Conservation (phyloP, 2,888 invertebrate species). For the Cheilosia soror region DNA sequence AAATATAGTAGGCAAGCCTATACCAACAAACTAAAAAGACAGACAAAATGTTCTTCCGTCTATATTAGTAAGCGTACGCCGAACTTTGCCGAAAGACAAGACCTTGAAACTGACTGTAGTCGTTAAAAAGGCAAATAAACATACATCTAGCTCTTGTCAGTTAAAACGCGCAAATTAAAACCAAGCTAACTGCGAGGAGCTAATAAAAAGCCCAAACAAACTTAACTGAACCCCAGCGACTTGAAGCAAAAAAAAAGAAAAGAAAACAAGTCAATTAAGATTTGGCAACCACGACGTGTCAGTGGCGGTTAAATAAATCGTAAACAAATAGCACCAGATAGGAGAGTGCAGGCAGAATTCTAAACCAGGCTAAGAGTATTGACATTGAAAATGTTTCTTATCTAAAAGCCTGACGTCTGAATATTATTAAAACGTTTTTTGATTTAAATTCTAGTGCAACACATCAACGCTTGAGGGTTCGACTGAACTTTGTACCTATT, state of each 20-base stretch:
- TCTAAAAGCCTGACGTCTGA: background rate
- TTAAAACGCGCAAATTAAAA: constrained; percentile 15
- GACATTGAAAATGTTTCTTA: constrained; percentile 23
- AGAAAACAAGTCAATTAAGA: constrained; percentile 44
- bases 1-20: background rate
- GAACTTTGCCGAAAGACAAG: background rate
- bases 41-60: too few species aligned
- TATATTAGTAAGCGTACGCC: background rate
- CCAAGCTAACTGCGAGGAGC: constrained; percentile 19
- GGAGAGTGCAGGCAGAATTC: constrained; percentile 37
- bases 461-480: constrained; percentile 12
- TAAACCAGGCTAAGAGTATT: constrained; percentile 20
- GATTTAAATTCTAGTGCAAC: background rate
- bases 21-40: background rate
- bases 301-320: constrained; percentile 42
- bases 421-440: constrained; percentile 26
- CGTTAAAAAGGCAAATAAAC: background rate
- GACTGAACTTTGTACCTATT: constrained; percentile 16
- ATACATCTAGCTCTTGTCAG: constrained; percentile 18
- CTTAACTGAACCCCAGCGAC: background rate
- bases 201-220: constrained; percentile 8
- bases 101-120: constrained; percentile 30
- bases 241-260: constrained; percentile 9
- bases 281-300: constrained; percentile 18
- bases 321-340: constrained; percentile 48